phyloP scores from a whole-genome alignment of 2,113 vertebrate species.

The Pogona vitticeps region DNA sequence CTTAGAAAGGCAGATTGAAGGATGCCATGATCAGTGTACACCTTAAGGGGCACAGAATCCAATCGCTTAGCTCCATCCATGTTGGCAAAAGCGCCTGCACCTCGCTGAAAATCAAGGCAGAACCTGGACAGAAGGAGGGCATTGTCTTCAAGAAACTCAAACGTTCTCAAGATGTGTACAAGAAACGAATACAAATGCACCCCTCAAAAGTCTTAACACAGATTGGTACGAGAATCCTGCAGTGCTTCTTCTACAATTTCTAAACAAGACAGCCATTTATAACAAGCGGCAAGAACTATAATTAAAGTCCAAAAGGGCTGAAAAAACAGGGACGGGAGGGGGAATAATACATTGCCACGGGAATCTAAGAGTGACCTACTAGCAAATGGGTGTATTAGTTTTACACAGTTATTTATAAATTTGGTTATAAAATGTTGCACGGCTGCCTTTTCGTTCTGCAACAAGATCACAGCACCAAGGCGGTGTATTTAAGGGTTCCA shows the following conservation, averaged over 20 bases:
- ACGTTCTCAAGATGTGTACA: neutral
- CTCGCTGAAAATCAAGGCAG: no score
- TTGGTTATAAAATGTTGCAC: neutral
- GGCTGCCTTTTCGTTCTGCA: neutral
- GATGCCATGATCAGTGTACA: no score
- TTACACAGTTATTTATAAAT: slow-evolving; percentile 18
- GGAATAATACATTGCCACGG: neutral
- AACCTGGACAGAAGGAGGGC: no score
- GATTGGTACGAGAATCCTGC: neutral
- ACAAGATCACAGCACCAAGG: neutral
- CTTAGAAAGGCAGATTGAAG: no score
- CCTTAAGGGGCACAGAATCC: no score
- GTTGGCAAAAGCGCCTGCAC: no score
- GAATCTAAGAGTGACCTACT: slow-evolving; percentile 49
- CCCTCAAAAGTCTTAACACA: slow-evolving; percentile 19
- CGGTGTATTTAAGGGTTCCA: slow-evolving; percentile 53
- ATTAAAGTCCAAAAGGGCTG: slow-evolving; percentile 47
- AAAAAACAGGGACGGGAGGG: neutral
- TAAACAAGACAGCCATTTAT: slow-evolving; percentile 45
- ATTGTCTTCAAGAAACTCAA: neutral
- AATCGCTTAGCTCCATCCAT: no score
- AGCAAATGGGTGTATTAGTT: slow-evolving; percentile 30
- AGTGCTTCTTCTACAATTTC: slow-evolving; percentile 40
- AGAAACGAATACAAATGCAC: slow-evolving; percentile 5
- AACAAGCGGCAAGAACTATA: slow-evolving; percentile 48